A percentile compares a stretch with the other conserved stretches of the same genome.
These are phyloP conservation scores for Hippocampus abdominalis DNA, from an alignment of 2,113 vertebrate genomes.

Conservation along the genomic window DNA sequence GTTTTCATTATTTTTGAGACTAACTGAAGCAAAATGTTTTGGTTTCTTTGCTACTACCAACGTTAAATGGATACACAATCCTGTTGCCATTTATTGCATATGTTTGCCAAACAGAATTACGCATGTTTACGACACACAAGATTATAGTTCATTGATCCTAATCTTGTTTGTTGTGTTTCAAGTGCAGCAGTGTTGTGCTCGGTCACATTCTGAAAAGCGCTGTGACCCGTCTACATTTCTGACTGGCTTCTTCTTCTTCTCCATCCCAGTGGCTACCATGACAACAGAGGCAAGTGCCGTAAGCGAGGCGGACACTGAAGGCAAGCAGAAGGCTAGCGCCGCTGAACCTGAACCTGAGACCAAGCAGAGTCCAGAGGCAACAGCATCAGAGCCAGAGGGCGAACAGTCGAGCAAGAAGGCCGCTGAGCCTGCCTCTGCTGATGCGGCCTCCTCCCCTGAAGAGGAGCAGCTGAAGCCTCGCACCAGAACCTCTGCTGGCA, in stretches of 20 bases:
- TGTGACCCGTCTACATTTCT: slow-evolving; percentile 52
- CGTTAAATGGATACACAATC: not conserved
- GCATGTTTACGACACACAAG: slow-evolving; percentile 18
- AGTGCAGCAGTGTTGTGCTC: not conserved
- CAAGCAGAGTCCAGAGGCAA: slow-evolving; percentile 45
- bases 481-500: slow-evolving; percentile 74
- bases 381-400: slow-evolving; percentile 31
- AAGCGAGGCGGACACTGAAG: slow-evolving; percentile 67
- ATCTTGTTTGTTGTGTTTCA: slow-evolving; percentile 16
- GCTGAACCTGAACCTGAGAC: slow-evolving; percentile 51
- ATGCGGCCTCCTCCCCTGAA: slow-evolving; percentile 60
- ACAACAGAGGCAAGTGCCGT: slow-evolving; percentile 87
- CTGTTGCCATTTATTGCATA: not conserved
- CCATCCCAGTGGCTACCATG: slow-evolving; percentile 81
- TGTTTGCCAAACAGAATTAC: slow-evolving; percentile 9
- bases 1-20: not conserved
- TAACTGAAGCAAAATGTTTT: not conserved
- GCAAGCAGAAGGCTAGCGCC: slow-evolving; percentile 58
- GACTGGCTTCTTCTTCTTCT: slow-evolving; percentile 45
- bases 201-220: slow-evolving; percentile 13
- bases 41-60: not conserved
- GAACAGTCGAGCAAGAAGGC: slow-evolving; percentile 43
- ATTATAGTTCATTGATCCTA: slow-evolving; percentile 22
- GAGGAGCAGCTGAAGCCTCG: slow-evolving; percentile 78
- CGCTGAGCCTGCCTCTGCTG: slow-evolving; percentile 48